phyloP scores from a whole-genome alignment of 2,888 invertebrate genomes.

The Allygus modestus region DNA sequence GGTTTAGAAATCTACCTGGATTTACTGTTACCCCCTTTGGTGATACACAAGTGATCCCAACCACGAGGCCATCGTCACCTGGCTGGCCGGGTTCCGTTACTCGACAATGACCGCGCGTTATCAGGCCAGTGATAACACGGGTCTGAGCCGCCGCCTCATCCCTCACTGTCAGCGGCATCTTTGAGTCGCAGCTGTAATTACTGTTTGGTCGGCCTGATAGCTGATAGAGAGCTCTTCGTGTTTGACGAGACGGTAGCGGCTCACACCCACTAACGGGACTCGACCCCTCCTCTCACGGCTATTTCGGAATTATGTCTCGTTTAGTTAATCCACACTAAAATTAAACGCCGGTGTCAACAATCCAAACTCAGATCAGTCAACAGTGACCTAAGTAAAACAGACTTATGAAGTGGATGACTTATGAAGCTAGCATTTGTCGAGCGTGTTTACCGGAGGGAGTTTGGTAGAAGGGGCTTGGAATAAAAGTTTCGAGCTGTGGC shows the following conservation, averaged over 20 bases:
- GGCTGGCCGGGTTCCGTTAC: constrained; percentile 28
- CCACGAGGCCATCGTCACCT: not conserved
- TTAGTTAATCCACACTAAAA: not conserved
- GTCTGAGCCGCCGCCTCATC: constrained; percentile 49
- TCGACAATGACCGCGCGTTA: constrained; percentile 47
- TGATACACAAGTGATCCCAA: no score
- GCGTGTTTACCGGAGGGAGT: no score
- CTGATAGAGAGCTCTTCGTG: constrained; percentile 38
- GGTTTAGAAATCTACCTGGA: no score
- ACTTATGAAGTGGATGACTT: not conserved
- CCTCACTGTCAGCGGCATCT: constrained; percentile 49
- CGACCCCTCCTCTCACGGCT: not conserved
- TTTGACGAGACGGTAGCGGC: constrained; percentile 38
- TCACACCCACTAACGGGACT: constrained; percentile 40
- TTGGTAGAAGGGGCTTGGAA: no score
- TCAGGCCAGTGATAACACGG: constrained; percentile 23
- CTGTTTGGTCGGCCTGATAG: constrained; percentile 45
- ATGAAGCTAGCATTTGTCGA: not conserved
- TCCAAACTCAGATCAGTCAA: not conserved
- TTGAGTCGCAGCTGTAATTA: constrained; percentile 43
- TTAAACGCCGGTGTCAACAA: not conserved
- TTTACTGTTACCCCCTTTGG: no score
- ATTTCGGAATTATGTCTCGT: not conserved
- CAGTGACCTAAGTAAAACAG: no score
- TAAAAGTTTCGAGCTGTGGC: no score